Evolutionary conservation across 2,113 vertebrate species (phyloP).

Genomic region (Gobio gobio): DNA sequence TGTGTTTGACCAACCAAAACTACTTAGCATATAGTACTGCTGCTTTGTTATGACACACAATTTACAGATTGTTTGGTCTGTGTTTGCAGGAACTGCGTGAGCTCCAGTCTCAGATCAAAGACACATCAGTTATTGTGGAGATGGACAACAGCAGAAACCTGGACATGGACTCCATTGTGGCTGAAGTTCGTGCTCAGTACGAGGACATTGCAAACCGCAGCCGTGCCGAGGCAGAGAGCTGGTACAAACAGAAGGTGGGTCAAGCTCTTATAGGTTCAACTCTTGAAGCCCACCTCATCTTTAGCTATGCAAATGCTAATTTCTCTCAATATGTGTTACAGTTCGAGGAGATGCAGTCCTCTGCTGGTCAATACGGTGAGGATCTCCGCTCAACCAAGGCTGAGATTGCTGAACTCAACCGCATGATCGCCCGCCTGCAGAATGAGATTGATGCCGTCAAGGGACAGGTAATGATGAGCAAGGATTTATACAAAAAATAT

Average conservation of each 20-base stretch:
- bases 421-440: constrained; percentile 83
- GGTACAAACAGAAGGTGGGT: constrained; percentile 87
- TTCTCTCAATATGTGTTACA: constrained; percentile 59
- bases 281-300: neutral
- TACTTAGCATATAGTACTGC: no score
- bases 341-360: constrained; percentile 83
- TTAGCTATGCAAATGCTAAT: neutral
- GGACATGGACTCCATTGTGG: constrained; percentile 87
- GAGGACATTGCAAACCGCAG: constrained; percentile 87
- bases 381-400: constrained; percentile 82
- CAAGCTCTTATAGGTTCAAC: neutral
- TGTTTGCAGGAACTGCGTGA: constrained; percentile 80
- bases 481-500: neutral
- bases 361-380: constrained; percentile 78
- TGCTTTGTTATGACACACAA: neutral
- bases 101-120: constrained; percentile 84
- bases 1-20: neutral
- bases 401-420: constrained; percentile 85
- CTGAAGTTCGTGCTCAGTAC: constrained; percentile 87
- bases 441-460: constrained; percentile 82
- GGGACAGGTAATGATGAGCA: constrained; percentile 77
- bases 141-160: constrained; percentile 92
- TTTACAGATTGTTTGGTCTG: neutral
- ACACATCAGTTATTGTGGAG: constrained; percentile 88
- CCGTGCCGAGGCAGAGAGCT: constrained; percentile 81